These are phyloP conservation scores for Halyomorpha halys DNA, from an alignment of 1,140 invertebrate species.

Conservation along the genomic window DNA sequence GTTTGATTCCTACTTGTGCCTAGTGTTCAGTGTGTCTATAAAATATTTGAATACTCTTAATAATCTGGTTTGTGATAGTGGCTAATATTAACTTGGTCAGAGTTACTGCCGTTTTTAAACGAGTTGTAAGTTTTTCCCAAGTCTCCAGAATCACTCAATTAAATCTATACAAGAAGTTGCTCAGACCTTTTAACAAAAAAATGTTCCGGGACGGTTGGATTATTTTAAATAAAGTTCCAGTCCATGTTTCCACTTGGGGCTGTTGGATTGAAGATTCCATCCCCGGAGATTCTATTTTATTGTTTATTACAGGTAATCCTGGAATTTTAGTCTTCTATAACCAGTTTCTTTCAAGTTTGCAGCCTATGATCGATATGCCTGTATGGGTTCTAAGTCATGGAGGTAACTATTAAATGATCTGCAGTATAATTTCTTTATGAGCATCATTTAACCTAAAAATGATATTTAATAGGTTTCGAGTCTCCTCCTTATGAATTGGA, in stretches of 20 bases:
- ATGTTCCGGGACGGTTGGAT: slow-evolving; percentile 34
- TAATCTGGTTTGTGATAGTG: too few relatives aligned
- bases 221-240: slow-evolving; percentile 49
- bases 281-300: slow-evolving; percentile 38
- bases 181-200: background rate
- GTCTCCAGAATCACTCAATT: too few relatives aligned
- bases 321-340: slow-evolving; percentile 58
- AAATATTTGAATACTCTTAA: too few relatives aligned
- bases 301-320: slow-evolving; percentile 59
- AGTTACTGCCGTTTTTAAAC: too few relatives aligned
- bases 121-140: too few relatives aligned
- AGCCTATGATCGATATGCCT: slow-evolving; percentile 45
- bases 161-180: too few relatives aligned
- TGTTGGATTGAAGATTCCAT: slow-evolving; percentile 50
- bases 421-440: too few relatives aligned
- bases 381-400: slow-evolving; percentile 67
- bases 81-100: too few relatives aligned
- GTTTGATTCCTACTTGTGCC: too few relatives aligned
- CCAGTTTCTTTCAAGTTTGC: slow-evolving; percentile 52
- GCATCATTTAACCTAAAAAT: too few relatives aligned
- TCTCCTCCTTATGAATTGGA: slow-evolving; percentile 38
- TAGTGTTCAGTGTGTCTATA: too few relatives aligned
- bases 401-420: slow-evolving; percentile 24
- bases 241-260: slow-evolving; percentile 54
- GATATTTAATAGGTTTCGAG: slow-evolving; percentile 44